Base-by-base conservation (phyloP, 2,113 vertebrate genomes). In the Aldabrachelys gigantea region DNA sequence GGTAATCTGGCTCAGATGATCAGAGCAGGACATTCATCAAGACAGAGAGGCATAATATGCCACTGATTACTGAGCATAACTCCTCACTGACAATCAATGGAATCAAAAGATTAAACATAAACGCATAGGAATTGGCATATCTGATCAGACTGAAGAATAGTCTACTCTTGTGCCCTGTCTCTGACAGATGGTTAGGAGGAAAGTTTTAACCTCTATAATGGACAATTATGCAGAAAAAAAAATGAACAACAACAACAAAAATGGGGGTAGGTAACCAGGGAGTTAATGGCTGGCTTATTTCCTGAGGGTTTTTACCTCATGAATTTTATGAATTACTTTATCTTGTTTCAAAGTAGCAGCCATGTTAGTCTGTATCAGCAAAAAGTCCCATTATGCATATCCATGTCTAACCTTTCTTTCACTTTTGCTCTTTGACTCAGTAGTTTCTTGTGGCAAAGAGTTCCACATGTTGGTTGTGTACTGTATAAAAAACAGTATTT, bases 1-100 rank as follows among this genome's bases (percentile, higher is more conserved):
- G 4, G n/a, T 1, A 52, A 6, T 14, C 1, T 1, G n/a, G 24
- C 16, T 21, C 19, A 22, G 8, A 65, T 50, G 14, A 65, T 65
- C 6, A 65, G 62, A 65, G 31, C 62, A 65, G 62, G 62, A 7
- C 13, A 65, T n/a, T 65, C 62, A 65, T n/a, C 57, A 3, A 62
- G 27, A 65, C 31, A n/a, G 62, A 65, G 11, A n/a, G 16, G 31
- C 31, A 65, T 35, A 65, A 65, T n/a, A 35, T n/a, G 62, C 7
- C 62, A 35, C 90, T 82, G 84, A 2, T 56, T 35, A 50, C 50
- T 92, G 50, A 89, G 19, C 11, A 27, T 29, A 90, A 21, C 5
- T 84, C 17, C 38, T 84, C 19, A 31, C 6, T 50, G 62, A 65
- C 80, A 52, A 35, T 65, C 62, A n/a, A n/a, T 65, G 62, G 7